phyloP scores from a whole-genome alignment of 2,888 invertebrate species.

The Tachina grossa region DNA sequence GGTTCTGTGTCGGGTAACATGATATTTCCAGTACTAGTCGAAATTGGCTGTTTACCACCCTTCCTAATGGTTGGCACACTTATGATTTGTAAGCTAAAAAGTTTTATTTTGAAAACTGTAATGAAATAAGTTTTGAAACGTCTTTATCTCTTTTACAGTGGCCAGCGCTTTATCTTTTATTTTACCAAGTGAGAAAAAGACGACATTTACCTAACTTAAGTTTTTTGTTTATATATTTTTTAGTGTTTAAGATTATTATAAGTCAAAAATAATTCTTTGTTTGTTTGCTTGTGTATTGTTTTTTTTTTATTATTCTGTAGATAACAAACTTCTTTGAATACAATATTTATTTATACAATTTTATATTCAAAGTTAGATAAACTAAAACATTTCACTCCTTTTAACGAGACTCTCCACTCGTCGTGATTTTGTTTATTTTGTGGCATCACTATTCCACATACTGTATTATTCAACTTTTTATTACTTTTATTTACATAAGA shows the following conservation, averaged over 20 bases:
- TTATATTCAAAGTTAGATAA: conserved; percentile 11
- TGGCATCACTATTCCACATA: too few relatives aligned
- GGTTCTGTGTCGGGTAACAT: conserved; percentile 89
- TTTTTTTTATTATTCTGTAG: conserved; percentile 9
- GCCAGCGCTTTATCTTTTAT: conserved; percentile 75
- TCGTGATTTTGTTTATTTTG: conserved; percentile 33
- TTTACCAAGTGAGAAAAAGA: conserved; percentile 75
- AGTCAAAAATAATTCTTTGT: neutral
- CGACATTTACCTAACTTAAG: conserved; percentile 72
- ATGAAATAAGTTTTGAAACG: neutral
- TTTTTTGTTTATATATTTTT: neutral
- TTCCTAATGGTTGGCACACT: conserved; percentile 87
- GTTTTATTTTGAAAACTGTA: neutral
- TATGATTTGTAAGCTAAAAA: conserved; percentile 77
- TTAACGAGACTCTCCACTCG: neutral
- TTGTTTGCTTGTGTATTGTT: neutral
- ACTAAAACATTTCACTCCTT: neutral
- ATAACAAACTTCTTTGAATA: conserved; percentile 20
- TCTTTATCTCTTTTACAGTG: conserved; percentile 72
- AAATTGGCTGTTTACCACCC: conserved; percentile 88
- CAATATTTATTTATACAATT: neutral
- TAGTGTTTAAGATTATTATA: neutral
- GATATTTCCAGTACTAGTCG: conserved; percentile 87
- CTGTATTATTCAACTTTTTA: too few relatives aligned
- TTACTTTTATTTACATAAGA: too few relatives aligned